Base-by-base conservation (phyloP, 2,888 invertebrate species). In the Lamellibrachia columna region DNA sequence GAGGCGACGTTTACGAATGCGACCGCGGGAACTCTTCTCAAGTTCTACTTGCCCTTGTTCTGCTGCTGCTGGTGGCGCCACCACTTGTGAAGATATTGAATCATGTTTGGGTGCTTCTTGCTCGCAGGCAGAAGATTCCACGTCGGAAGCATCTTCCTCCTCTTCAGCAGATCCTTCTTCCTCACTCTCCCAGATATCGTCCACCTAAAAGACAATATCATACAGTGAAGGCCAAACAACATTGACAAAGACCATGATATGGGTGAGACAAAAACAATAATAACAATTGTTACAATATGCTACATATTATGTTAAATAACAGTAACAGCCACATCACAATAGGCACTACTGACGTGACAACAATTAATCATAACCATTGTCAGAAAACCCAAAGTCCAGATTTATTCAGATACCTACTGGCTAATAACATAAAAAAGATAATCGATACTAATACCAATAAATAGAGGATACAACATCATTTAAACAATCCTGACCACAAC, bases 1-100 rank as follows among this genome's bases (percentile, higher is more conserved):
- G 60, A 96, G 93, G 40, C 96, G 92, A 1, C 96, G 93, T 92
- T 96, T 96, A 60, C 96, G 93, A 22, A 95, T 93, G 11, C 96
- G 92, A 7, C 96, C 96, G n/a, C 95, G 93, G 2, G 95, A 95
- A 93, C 96, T 96, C 28, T 95, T 94, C 92, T 90, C 93, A 6
- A 92, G 15, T 60, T 92, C 93, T 75, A 93, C 93, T 52, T 92
- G 90, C 9, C n/a, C 9, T 40, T 52, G 52, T n/a, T 53, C 93
- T 53, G 53, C 92, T 15, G 58, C 93, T 53, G 53, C 92, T 15
- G 58, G 60, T 11, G 28, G 53, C 28, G 28, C 75, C 53, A 52
- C 75, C 40, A 75, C 92, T 58, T 75, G 75, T 75, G 75, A 22
- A 6, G 75, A 75, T 75, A 75, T 6, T 3, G 75, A 15, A n/a